Percentiles rank a stretch among this genome's conserved stretches.
Evolutionary conservation across 2,888 invertebrate genomes (phyloP).

Genomic region (Atethmia centrago): DNA sequence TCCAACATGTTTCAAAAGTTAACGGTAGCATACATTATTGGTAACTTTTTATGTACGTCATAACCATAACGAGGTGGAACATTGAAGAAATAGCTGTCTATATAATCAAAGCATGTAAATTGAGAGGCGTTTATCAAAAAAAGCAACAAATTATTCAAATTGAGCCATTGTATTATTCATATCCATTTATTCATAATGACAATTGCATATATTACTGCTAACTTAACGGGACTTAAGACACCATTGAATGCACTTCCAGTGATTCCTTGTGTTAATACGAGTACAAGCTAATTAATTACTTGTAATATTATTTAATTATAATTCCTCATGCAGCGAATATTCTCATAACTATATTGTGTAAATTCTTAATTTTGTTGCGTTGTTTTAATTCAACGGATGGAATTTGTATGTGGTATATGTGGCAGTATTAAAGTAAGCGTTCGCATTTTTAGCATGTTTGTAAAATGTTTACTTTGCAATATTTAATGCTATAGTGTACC

Average conservation of each 20-base stretch:
- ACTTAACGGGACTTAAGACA: conserved; percentile 59
- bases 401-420: conserved; percentile 27
- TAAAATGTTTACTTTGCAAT: conserved; percentile 13
- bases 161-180: conserved; percentile 54
- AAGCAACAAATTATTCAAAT: conserved; percentile 52
- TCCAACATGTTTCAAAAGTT: conserved; percentile 67
- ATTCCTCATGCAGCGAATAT: conserved; percentile 7
- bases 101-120: conserved; percentile 28
- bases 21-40: conserved; percentile 55
- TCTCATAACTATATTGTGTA: conserved; percentile 10
- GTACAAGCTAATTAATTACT: conserved; percentile 31
- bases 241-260: conserved; percentile 48
- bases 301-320: conserved; percentile 32
- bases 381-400: conserved; percentile 28
- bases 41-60: conserved; percentile 45
- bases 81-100: conserved; percentile 23
- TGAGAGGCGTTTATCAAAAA: conserved; percentile 45
- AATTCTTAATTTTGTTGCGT: conserved; percentile 17
- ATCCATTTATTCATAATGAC: conserved; percentile 55
- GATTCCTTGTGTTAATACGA: conserved; percentile 40
- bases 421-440: conserved; percentile 21
- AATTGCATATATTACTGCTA: conserved; percentile 60
- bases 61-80: conserved; percentile 37
- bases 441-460: conserved; percentile 29
- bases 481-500: not conserved